Conservation (phyloP, 2,797 vertebrate species). For the Mus spretus region DNA sequence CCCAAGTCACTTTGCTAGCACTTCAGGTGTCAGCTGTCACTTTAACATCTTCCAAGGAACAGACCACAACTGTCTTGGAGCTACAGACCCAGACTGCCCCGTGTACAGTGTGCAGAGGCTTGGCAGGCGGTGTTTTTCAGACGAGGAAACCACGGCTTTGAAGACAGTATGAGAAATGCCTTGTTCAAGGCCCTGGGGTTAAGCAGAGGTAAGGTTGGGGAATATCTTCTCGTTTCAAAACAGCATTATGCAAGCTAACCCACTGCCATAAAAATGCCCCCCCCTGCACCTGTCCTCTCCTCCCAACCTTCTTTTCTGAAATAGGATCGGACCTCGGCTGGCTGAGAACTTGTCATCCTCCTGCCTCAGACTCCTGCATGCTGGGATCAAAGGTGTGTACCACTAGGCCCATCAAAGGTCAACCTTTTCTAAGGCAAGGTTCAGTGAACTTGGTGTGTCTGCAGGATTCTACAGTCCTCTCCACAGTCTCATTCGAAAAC, state of each 20-base stretch:
- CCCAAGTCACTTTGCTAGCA: fast-evolving
- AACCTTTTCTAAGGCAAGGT: background rate
- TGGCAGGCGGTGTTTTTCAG: background rate
- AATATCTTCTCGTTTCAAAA: background rate
- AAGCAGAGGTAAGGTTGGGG: background rate
- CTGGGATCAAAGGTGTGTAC: background rate
- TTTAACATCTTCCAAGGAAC: background rate
- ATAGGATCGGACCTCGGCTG: background rate
- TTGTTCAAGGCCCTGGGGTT: background rate
- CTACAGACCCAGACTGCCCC: background rate
- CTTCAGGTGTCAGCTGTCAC: background rate
- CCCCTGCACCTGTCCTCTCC: background rate
- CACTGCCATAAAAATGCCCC: background rate
- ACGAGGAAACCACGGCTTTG: background rate
- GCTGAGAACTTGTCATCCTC: background rate
- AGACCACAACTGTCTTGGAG: background rate
- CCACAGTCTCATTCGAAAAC: background rate
- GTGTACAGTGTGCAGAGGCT: background rate
- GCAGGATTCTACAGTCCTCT: background rate
- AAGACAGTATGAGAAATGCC: background rate
- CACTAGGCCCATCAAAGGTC: background rate
- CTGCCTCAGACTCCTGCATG: background rate
- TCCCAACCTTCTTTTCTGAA: background rate
- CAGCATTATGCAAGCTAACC: background rate
- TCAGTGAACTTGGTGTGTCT: background rate